Base-by-base conservation (phyloP, 1,140 invertebrate species). In the Hyposmocoma kahamanoa region DNA sequence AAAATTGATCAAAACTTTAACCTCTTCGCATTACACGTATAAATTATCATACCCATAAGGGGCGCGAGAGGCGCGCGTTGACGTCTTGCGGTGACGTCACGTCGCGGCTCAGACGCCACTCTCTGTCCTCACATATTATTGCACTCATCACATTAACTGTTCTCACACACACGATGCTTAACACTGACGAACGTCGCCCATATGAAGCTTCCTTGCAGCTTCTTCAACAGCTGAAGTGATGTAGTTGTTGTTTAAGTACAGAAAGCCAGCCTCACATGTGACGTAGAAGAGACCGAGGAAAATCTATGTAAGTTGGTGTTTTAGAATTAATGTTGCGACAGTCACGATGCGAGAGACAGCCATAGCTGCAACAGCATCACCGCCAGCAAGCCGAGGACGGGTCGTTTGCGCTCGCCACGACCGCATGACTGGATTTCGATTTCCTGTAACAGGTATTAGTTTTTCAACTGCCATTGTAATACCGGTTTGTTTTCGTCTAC, bases 371-470 rank as follows among this genome's bases (percentile, higher is more conserved):
- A 21, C 28, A 58, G 36, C 19, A 71, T 45, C 19, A 59, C 43
- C 17, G 57, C 53, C 34, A 65, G 10, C 38, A 69, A 34, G 22
- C 56, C 60, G 17, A 60, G 30, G 0, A 61, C 1, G 2, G 71
- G 64, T 10, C 49, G 36, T 13, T 57, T 32, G 5, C 67, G 65
- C 5, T 47, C 63, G 3, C 70, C 77, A 41, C 77, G 72, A 0
- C 77, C 75, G 44, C 81, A 84, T 4, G 81, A 84, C 30, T 64
- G 72, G 39, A 84, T 84, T 50, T 84, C 81, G 51, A 84, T 84
- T 67, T 84, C 81, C 81, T 84, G 53, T 0, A 56, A 59, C 42
- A 10, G 47, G 17, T 3, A 36, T 17, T 38, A 17, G 2, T 17
- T 3, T 38, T 38, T 38, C 11, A 38, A 30, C n/a, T n/a, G n/a